Evolutionary conservation across 2,888 invertebrate genomes (phyloP), one percentile per base, ranked within the genome.

Genomic region (Tachystola acroxantha): DNA sequence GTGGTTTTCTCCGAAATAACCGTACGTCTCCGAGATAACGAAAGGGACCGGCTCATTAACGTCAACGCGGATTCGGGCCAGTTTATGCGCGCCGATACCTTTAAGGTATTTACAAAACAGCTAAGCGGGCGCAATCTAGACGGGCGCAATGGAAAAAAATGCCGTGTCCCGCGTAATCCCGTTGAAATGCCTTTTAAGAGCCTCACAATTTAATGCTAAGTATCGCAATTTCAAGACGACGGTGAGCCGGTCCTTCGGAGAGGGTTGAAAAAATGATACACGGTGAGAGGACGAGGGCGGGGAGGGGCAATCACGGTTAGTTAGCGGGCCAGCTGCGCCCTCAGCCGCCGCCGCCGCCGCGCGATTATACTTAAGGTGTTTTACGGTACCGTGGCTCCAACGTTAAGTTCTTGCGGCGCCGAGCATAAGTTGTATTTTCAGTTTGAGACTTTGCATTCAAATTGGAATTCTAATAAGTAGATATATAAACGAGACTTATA

Each of bases 131-230:
- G 59, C 68, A 76, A 79, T 76, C 68, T 71, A 68, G 71, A 54
- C 57, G 59, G 45, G 53, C 51, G 59, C 67, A 72, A 67, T 70
- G 70, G n/a, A 71, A 79, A 79, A 73, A 79, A 80, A 64, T 57
- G 55, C 57, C 58, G 53, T 58, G 52, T 58, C 64, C 59, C 50
- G 53, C 57, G 64, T 84, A 82, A 85, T 82, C 80, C 75, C 51
- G 53, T 59, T 45, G 62, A 67, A 79, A 79, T 70, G 63, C 69
- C 75, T 70, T 73, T 79, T 74, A 79, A 80, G 69, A 70, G 67
- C 69, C 71, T 66, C 66, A 76, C 77, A 77, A 84, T 84, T 84
- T 85, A 81, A 82, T 80, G 76, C 71, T 82, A 80, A 84, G 82
- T 78, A 78, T 75, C 71, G 77, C 79, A 75, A 80, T 85, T 78